phyloP scores from a whole-genome alignment of 1,140 invertebrate species.

The Paramacrobiotus metropolitanus region DNA sequence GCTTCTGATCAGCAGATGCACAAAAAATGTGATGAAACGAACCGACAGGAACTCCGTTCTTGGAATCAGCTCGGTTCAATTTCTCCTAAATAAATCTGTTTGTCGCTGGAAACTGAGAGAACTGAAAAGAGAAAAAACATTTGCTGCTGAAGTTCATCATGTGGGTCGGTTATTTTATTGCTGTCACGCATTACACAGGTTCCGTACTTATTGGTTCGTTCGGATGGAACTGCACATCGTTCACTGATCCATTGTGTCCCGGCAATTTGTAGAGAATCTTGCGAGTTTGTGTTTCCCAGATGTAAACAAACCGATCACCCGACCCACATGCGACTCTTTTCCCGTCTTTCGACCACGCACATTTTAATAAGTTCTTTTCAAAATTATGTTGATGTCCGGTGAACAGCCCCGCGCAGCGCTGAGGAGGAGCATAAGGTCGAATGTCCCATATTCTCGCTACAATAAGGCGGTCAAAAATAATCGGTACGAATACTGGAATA shows the following conservation, averaged over 20 bases:
- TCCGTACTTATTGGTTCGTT: conserved; percentile 67
- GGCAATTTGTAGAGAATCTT: conserved; percentile 86
- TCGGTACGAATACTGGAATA: background rate
- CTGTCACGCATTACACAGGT: too few relatives aligned
- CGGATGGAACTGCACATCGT: conserved; percentile 86
- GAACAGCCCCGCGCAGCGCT: conserved; percentile 78
- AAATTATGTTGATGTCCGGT: conserved; percentile 87
- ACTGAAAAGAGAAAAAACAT: conserved; percentile 34
- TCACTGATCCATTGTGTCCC: conserved; percentile 90
- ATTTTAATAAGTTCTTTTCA: conserved; percentile 74
- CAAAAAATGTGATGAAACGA: too few relatives aligned
- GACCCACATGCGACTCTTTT: conserved; percentile 67
- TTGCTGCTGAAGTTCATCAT: too few relatives aligned
- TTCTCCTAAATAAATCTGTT: conserved; percentile 84
- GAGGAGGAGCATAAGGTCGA: conserved; percentile 45
- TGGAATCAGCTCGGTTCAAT: conserved; percentile 34
- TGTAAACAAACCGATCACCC: conserved; percentile 76
- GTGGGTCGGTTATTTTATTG: conserved; percentile 9
- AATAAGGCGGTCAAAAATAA: conserved; percentile 11
- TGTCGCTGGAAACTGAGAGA: conserved; percentile 78
- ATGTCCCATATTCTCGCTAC: conserved; percentile 41
- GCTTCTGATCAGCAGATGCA: background rate
- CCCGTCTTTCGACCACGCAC: conserved; percentile 66
- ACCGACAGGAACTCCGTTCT: background rate
- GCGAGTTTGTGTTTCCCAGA: conserved; percentile 76